These are phyloP conservation scores for Cepaea hortensis DNA, from an alignment of 2,888 invertebrate genomes.

Conservation along the genomic window DNA sequence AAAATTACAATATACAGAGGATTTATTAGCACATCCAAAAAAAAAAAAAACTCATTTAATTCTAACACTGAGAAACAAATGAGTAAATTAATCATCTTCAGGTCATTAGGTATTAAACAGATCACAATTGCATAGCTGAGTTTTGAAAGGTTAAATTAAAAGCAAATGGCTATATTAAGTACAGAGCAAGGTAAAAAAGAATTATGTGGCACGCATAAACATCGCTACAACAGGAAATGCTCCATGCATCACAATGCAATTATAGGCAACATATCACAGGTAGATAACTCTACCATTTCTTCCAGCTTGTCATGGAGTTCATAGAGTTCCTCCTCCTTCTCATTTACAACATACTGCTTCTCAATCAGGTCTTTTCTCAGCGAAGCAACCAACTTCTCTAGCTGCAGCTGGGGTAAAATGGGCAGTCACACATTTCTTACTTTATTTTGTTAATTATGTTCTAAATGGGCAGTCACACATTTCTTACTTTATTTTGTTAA, in stretches of 20 bases:
- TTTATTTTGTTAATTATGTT: not conserved
- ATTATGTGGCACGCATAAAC: not conserved
- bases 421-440: constrained; percentile 24
- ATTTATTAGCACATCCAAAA: not conserved
- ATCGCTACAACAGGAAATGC: not conserved
- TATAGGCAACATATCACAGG: constrained; percentile 17
- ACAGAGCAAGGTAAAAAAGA: not conserved
- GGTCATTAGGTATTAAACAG: not conserved
- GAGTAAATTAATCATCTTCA: not conserved
- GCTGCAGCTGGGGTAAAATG: constrained; percentile 60
- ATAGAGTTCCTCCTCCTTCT: constrained; percentile 72
- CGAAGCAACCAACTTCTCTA: constrained; percentile 63
- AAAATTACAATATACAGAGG: too few relatives aligned
- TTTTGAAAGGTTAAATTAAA: not conserved
- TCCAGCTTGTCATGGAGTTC: constrained; percentile 69
- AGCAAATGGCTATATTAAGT: not conserved
- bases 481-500: not conserved
- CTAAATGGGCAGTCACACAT: constrained; percentile 24
- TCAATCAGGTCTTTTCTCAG: constrained; percentile 67
- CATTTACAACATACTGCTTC: constrained; percentile 71
- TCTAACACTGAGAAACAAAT: not conserved
- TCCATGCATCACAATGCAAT: constrained; percentile 19
- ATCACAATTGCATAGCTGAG: not conserved
- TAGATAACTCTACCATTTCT: constrained; percentile 52
- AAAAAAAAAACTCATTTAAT: not conserved